A percentile compares a stretch with the other conserved stretches of the same genome.
These are phyloP conservation scores for Melanchra persicariae DNA, from an alignment of 2,888 invertebrate genomes.

Conservation along the genomic window DNA sequence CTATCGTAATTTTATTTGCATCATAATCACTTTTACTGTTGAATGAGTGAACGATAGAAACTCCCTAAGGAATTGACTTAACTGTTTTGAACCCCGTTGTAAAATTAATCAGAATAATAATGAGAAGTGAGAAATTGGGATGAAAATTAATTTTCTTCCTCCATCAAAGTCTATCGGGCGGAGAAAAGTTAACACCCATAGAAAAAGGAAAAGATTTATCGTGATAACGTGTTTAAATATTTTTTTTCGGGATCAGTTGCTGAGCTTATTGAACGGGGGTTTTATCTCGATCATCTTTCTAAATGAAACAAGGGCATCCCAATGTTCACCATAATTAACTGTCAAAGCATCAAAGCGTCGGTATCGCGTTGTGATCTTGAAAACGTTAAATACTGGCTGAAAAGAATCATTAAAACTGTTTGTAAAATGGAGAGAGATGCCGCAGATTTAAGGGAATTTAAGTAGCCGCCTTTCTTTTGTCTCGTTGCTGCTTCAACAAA, in stretches of 20 bases:
- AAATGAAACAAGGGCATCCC: constrained; percentile 6
- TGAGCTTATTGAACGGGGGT: background rate
- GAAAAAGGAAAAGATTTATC: constrained; percentile 4
- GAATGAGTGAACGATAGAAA: background rate
- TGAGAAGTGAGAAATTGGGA: constrained; percentile 10
- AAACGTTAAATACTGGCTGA: background rate
- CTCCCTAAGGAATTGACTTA: constrained; percentile 24
- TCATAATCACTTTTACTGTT: constrained; percentile 9
- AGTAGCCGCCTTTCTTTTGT: no score
- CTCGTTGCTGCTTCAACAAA: no score
- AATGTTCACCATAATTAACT: constrained; percentile 9
- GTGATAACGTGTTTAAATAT: constrained; percentile 2
- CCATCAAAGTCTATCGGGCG: background rate
- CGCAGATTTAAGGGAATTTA: no score
- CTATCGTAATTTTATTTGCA: constrained; percentile 3
- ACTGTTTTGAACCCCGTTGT: constrained; percentile 20
- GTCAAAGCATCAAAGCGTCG: background rate
- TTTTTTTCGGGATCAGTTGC: constrained; percentile 16
- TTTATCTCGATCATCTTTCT: constrained; percentile 6
- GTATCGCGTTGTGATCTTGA: background rate
- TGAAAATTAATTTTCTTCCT: constrained; percentile 28
- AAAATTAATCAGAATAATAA: constrained; percentile 46
- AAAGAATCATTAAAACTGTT: background rate
- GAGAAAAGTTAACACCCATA: constrained; percentile 8
- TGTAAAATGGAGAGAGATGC: background rate